phyloP scores from a whole-genome alignment of 2,797 vertebrate species.

The Phalloptychus januarius region DNA sequence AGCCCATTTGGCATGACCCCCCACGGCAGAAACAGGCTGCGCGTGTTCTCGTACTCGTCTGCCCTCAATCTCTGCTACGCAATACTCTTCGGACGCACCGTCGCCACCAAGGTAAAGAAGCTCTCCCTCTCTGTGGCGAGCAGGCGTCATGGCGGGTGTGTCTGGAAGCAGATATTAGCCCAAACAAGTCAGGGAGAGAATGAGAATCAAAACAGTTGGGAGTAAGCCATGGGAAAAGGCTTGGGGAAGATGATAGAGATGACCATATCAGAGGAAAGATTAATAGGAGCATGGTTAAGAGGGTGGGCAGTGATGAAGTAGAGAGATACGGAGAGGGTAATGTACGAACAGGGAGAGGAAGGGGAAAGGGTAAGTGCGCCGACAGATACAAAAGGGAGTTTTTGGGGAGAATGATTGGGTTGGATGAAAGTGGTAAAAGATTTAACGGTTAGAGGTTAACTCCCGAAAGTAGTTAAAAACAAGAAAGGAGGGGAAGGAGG shows the following conservation, averaged over 20 bases:
- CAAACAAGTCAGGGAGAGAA: constrained; percentile 14
- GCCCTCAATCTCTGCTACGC: constrained; percentile 97
- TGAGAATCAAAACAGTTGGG: constrained; percentile 17
- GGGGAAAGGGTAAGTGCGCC: constrained; percentile 71
- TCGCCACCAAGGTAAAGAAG: constrained; percentile 87
- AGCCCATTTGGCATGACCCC: constrained; percentile 97
- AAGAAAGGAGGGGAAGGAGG: constrained; percentile 17
- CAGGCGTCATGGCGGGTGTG: constrained; percentile 7
- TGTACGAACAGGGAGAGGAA: constrained; percentile 51
- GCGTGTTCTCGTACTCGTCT: constrained; percentile 95
- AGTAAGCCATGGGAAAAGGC: constrained; percentile 2
- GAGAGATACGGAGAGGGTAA: constrained; percentile 56
- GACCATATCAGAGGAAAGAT: constrained; percentile 40
- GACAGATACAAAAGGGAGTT: constrained; percentile 68
- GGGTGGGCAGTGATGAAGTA: constrained; percentile 72
- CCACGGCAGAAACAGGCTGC: constrained; percentile 88
- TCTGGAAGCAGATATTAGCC: constrained; percentile 25
- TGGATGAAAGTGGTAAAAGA: constrained; percentile 48
- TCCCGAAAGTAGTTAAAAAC: constrained; percentile 46
- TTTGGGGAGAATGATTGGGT: constrained; percentile 48
- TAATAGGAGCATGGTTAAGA: constrained; percentile 62
- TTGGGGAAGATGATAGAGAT: constrained; percentile 39
- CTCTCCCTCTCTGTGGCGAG: constrained; percentile 39
- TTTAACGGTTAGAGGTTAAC: constrained; percentile 46
- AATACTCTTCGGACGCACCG: constrained; percentile 92